Conservation (phyloP, 2,113 vertebrate genomes). For the Raja brachyura region DNA sequence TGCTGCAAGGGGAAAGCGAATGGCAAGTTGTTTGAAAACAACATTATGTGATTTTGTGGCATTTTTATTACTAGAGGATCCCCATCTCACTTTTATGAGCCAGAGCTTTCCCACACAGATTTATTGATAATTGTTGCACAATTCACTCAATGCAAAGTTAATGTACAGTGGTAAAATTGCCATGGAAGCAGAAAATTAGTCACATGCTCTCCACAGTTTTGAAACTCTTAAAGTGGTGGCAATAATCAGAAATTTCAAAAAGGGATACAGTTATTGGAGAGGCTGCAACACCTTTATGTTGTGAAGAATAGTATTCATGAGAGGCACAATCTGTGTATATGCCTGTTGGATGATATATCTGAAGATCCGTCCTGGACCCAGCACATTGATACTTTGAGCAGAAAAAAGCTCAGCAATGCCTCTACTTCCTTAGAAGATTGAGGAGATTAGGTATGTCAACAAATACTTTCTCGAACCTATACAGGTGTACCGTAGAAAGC, state of each 20-base stretch:
- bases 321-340: too few relatives aligned
- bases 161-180: neutral
- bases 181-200: slow-evolving; percentile 19
- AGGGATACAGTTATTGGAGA: too few relatives aligned
- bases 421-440: too few relatives aligned
- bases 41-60: slow-evolving; percentile 39
- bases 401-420: too few relatives aligned
- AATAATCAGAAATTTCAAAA: neutral
- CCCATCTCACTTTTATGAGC: slow-evolving; percentile 42
- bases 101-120: slow-evolving; percentile 39
- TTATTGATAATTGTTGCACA: slow-evolving; percentile 40
- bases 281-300: too few relatives aligned
- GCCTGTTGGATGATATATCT: too few relatives aligned
- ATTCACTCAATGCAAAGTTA: slow-evolving; percentile 27
- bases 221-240: neutral
- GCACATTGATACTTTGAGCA: too few relatives aligned
- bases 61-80: slow-evolving; percentile 42
- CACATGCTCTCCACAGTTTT: neutral
- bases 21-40: slow-evolving; percentile 38
- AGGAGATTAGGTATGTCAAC: too few relatives aligned
- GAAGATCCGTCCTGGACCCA: too few relatives aligned
- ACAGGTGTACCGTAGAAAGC: too few relatives aligned
- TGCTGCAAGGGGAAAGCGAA: slow-evolving; percentile 38
- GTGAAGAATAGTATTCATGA: too few relatives aligned
- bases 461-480: too few relatives aligned